These are phyloP conservation scores for Nipponacmea schrenckii DNA, from an alignment of 2,888 invertebrate genomes.

Conservation along the genomic window DNA sequence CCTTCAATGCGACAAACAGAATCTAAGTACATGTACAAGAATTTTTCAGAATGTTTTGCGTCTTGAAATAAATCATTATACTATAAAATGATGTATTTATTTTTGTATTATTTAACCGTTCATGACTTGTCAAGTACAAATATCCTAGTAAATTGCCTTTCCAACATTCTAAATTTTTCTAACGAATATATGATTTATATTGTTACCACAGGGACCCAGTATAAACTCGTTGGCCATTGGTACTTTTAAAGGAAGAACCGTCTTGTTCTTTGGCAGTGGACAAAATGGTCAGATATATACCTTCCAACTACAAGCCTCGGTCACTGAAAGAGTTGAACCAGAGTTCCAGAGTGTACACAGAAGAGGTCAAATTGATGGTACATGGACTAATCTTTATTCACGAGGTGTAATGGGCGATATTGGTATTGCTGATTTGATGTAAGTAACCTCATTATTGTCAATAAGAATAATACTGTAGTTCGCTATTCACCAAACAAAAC, in stretches of 20 bases:
- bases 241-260: neutral
- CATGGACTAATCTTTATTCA: slow-evolving; percentile 11
- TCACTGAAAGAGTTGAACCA: neutral
- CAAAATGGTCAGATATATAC: slow-evolving; percentile 13
- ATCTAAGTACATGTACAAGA: no score
- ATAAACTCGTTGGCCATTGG: neutral
- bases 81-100: no score
- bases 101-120: no score
- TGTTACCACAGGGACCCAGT: slow-evolving; percentile 7
- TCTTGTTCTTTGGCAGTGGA: slow-evolving; percentile 11
- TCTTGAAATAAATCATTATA: no score
- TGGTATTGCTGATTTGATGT: slow-evolving; percentile 13
- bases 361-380: slow-evolving; percentile 3
- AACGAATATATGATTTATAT: no score
- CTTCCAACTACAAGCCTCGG: neutral
- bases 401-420: slow-evolving; percentile 13
- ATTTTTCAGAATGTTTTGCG: no score
- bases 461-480: neutral
- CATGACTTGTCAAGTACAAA: no score
- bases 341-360: slow-evolving; percentile 20
- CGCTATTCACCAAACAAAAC: no score
- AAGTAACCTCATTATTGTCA: neutral
- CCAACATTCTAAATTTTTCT: no score
- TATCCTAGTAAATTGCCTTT: no score
- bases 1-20: no score